A percentile compares a stretch with the other conserved stretches of the same genome.
phyloP scores from a whole-genome alignment of 2,888 invertebrate genomes.

The Andrena trimmerana region DNA sequence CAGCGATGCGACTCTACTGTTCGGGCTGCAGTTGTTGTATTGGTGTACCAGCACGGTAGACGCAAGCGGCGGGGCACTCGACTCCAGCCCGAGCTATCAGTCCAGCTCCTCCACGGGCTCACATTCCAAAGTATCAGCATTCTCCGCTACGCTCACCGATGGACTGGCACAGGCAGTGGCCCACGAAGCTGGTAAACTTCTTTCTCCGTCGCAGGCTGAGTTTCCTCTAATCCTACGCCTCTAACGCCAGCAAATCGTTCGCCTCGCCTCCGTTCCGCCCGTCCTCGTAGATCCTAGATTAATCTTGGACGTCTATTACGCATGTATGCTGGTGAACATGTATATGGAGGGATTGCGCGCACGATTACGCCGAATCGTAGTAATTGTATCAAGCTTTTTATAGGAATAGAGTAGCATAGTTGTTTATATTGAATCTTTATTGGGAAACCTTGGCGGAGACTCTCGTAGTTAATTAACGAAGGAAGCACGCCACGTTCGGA shows the following conservation, averaged over 20 bases:
- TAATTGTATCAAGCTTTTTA: too few species aligned
- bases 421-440: too few species aligned
- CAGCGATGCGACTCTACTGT: constrained; percentile 79
- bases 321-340: too few species aligned
- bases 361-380: too few species aligned
- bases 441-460: too few species aligned
- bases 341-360: too few species aligned
- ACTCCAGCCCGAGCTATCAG: constrained; percentile 76
- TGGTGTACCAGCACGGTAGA: constrained; percentile 76
- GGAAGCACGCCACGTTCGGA: too few species aligned
- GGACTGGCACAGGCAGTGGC: constrained; percentile 87
- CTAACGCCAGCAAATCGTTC: neutral
- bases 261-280: neutral
- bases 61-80: constrained; percentile 83
- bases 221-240: neutral
- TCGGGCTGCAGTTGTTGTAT: constrained; percentile 77
- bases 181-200: constrained; percentile 86
- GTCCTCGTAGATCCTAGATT: neutral
- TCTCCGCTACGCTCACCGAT: constrained; percentile 85
- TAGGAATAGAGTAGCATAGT: too few species aligned
- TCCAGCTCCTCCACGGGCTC: constrained; percentile 69
- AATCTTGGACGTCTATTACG: too few species aligned
- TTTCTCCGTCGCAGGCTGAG: neutral
- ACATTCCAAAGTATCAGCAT: constrained; percentile 77
- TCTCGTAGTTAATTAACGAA: too few species aligned